Base-by-base conservation (phyloP, 2,888 invertebrate species). In the Rhamphomyia laevipes region DNA sequence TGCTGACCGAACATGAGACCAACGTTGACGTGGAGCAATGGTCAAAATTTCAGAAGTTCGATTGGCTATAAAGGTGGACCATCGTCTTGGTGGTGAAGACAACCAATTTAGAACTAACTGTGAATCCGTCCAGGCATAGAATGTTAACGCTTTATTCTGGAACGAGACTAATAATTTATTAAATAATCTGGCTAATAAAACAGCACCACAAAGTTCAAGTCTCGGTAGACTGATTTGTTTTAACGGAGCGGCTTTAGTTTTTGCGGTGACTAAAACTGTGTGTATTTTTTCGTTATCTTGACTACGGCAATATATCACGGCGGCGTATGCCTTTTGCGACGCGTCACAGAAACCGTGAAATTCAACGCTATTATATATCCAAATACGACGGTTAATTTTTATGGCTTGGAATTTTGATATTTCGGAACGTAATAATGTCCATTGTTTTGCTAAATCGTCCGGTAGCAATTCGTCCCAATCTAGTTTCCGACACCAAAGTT, bases 31-130 rank as follows among this genome's bases (percentile, higher is more conserved):
- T 6, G 53, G 52, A 18, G 46, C 11, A 7, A 43, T 38, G 12
- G 54, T 50, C 10, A 54, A 47, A 38, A 55, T 52, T 17, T 50
- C 49, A 5, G 55, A 53, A 7, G 50, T 55, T 2, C 54, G 18
- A 21, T 56, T 56, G 42, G 52, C 50, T 1, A 55, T 50, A 30
- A 53, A 55, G 6, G 53, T 51, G 13, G 46, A 48, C 55, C 54
- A 55, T 10, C 48, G 52, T 16, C 53, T 41, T 2, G 53, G 55
- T 5, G 53, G 53, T 30, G 46, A 47, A 1, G 51, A 50, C 2
- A 63, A 44, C 62, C 63, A 64, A 33, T 54, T 51, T 1, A 63
- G 46, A 2, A 59, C 58, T 10, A 63, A 58, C n/a, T 55, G 57
- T 0, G 61, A 64, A 47, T 65, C 63, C 2, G 59, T 55, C 58